Evolutionary conservation across 1,140 invertebrate species (phyloP), one percentile per base, ranked within the genome.

Genomic region (Drosophila willistoni): DNA sequence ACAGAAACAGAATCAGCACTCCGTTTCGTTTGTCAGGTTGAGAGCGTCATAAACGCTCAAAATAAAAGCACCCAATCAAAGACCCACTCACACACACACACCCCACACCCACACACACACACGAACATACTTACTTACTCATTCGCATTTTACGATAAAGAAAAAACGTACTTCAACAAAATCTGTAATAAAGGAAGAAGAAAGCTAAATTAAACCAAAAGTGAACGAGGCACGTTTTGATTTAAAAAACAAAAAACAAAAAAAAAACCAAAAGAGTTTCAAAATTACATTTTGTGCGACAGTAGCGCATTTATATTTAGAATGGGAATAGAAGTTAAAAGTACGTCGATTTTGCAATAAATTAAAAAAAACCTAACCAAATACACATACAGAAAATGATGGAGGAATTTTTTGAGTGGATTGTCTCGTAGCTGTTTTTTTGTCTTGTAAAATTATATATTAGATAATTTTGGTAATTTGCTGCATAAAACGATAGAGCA

Each of bases 241-340:
- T 55, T 81, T 81, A n/a, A 17, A 80, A 80, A 80, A 51, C 29
- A 64, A 71, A 19, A 2, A 80, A 80, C 57, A 36, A 64, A 71
- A 19, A 2, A 51, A 19, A 51, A 19, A 14, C 71, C 76, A 65
- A 33, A 65, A 68, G 65, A 75, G 55, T 68, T 68, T 75, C 42
- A 41, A 74, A 76, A 54, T 39, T 29, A 44, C 60, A 41, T 62
- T 25, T 41, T 10, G 9, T 22, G 19, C 17, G 44, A 51, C 44
- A 47, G 47, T 0, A n/a, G 29, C 2, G 51, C 29, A 29, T 7
- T 22, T 36, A 36, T 57, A 57, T 29, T 64, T 64, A 63, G 36
- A 39, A 62, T 2, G 42, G 25, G 10, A 47, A 51, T 6, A 10
- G 44, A 19, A 47, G 44, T 17, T 22, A 22, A 19, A 51, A 22